Conservation (phyloP, 2,113 vertebrate species). For the Protomyctophum bolini region DNA sequence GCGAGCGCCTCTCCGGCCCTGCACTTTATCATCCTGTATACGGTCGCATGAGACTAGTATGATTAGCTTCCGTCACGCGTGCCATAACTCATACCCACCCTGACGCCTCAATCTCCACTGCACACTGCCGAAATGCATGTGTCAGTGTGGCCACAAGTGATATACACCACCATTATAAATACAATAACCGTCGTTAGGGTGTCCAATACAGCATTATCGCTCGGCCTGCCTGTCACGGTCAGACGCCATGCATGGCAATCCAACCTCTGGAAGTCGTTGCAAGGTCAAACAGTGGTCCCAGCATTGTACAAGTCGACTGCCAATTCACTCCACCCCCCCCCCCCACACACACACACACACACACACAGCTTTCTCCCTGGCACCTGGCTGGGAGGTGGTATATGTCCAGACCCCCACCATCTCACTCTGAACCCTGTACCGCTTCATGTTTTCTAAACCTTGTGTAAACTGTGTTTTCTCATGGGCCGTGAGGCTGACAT, state of each 20-base stretch:
- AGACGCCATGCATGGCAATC: not conserved
- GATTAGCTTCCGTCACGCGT: slow-evolving; percentile 67
- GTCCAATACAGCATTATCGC: slow-evolving; percentile 53
- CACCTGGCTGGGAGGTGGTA: slow-evolving; percentile 15
- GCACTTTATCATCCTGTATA: slow-evolving; percentile 63
- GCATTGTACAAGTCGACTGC: slow-evolving; percentile 30
- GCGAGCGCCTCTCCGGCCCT: not conserved
- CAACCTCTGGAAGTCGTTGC: slow-evolving; percentile 1
- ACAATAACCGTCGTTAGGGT: slow-evolving; percentile 70
- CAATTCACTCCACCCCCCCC: slow-evolving; percentile 3
- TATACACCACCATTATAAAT: slow-evolving; percentile 74
- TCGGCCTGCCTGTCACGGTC: slow-evolving; percentile 22
- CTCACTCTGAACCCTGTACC: not conserved
- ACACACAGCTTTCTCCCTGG: not conserved
- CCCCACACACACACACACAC: too few species aligned
- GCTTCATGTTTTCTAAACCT: slow-evolving; percentile 22
- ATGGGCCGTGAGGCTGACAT: slow-evolving; percentile 36
- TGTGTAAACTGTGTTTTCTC: slow-evolving; percentile 37
- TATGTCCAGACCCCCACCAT: slow-evolving; percentile 24
- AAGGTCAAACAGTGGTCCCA: slow-evolving; percentile 51
- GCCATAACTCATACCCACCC: slow-evolving; percentile 59
- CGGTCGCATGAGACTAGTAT: slow-evolving; percentile 68
- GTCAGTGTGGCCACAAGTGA: slow-evolving; percentile 64
- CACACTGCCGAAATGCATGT: slow-evolving; percentile 57
- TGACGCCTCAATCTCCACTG: slow-evolving; percentile 64